Conservation (phyloP, 2,113 vertebrate genomes). For the Aptenodytes patagonicus region DNA sequence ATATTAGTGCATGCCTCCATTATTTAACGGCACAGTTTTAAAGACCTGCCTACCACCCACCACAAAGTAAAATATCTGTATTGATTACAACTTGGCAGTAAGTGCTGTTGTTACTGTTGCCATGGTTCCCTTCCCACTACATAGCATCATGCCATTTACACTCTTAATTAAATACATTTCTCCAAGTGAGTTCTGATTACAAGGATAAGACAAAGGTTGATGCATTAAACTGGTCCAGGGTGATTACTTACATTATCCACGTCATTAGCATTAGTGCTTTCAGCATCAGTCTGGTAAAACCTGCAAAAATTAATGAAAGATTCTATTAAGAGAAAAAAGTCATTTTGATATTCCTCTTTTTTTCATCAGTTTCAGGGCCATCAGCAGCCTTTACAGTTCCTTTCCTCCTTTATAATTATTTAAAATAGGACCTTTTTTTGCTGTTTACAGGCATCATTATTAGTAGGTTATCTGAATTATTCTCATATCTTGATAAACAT, state of each 20-base stretch:
- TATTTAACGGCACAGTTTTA: background rate
- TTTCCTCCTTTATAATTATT: background rate
- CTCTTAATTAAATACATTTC: slow-evolving; percentile 10
- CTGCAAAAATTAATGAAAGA: background rate
- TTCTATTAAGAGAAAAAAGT: background rate
- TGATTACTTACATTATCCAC: background rate
- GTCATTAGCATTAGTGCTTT: background rate
- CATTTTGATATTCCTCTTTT: background rate
- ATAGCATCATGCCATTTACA: background rate
- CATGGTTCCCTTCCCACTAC: background rate
- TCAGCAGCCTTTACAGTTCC: background rate
- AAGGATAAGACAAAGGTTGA: background rate
- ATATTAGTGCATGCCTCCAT: background rate
- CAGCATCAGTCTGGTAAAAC: background rate
- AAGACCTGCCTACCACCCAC: background rate
- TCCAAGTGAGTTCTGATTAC: background rate
- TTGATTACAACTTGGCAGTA: background rate
- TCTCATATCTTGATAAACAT: background rate
- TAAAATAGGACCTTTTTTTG: background rate
- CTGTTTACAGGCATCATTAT: background rate
- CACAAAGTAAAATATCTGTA: background rate
- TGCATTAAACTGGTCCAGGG: background rate
- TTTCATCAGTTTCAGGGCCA: background rate
- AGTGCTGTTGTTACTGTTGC: background rate
- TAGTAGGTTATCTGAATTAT: background rate